Percentiles rank a stretch among this genome's conserved stretches.
Evolutionary conservation across 2,888 invertebrate genomes (phyloP).

Genomic region (Hermodice carunculata): DNA sequence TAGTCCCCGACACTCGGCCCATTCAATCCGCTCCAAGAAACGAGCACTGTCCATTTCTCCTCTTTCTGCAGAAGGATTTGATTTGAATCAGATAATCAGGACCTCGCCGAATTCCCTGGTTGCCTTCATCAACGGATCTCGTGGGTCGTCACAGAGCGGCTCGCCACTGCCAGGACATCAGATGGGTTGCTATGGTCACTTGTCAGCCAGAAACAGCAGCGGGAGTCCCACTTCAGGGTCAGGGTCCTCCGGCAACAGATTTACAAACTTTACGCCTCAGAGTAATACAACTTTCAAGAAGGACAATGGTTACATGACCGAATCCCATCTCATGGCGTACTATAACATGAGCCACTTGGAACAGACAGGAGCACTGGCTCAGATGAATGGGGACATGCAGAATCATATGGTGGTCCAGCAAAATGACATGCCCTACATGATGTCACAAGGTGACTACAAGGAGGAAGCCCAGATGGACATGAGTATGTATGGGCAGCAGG

Average conservation of each 20-base stretch:
- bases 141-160: conserved; percentile 56
- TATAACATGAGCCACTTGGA: conserved; percentile 8
- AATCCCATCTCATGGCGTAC: background rate
- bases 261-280: conserved; percentile 30
- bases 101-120: conserved; percentile 70
- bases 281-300: too few relatives aligned
- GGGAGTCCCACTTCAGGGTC: conserved; percentile 59
- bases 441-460: conserved; percentile 2
- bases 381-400: conserved; percentile 37
- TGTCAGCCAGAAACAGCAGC: conserved; percentile 61
- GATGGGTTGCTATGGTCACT: conserved; percentile 64
- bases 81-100: conserved; percentile 69
- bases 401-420: conserved; percentile 61
- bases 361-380: background rate
- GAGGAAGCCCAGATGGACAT: conserved; percentile 7
- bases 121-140: conserved; percentile 53
- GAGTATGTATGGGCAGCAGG: background rate
- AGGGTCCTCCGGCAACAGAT: conserved; percentile 41
- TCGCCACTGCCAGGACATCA: conserved; percentile 53
- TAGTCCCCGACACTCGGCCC: conserved; percentile 26
- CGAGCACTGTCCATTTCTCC: conserved; percentile 46
- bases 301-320: background rate
- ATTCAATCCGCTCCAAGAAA: conserved; percentile 11
- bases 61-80: conserved; percentile 63
- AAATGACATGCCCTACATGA: conserved; percentile 8